Evolutionary conservation across 2,113 vertebrate species (phyloP), one percentile per base, ranked within the genome.

Genomic region (Perccottus glenii): DNA sequence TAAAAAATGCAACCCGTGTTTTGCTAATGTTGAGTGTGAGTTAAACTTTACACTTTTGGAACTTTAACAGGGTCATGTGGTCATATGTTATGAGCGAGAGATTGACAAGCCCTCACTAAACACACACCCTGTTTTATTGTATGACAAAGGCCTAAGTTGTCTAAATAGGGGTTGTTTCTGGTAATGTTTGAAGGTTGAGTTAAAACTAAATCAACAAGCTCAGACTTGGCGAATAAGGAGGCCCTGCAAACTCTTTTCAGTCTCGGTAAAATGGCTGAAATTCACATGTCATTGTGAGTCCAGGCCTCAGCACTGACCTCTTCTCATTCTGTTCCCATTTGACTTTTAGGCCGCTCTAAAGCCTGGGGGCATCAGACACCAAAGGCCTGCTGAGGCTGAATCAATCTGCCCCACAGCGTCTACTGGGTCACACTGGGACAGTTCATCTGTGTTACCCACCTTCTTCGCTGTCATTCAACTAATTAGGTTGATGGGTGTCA

Each of bases 401-500:
- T 32, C 50, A 15, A 44, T 49, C 44, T 59, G 27, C 12, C 67
- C 73, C 78, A 2, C 8, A 55, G 56, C 14, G 14, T 64, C 6
- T 56, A 36, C 40, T 77, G 46, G 73, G 64, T 85, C 78, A 75
- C 51, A 55, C 36, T 43, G 12, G 61, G 16, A 45, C 45, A 9
- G 1, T 79, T 33, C 42, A 33, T 33, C 73, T 56, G 6, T 38
- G 3, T 12, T 15, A 6, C 12, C 32, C 50, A 2, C 42, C 50
- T 27, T 55, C 38, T 36, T 16, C 35, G 27, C 66, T 46, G 51
- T 15, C 12, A 75, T 80, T 67, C 59, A 5, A 8, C 40, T 72
- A 84, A 85, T 88, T 84, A 84, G 87, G 84, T 77, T 80, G 80
- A 83, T 66, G 77, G 73, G 64, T 81, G 80, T 83, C 80, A 76